Evolutionary conservation across 2,888 invertebrate genomes (phyloP).

Genomic region (Agonopterix subpropinquella): DNA sequence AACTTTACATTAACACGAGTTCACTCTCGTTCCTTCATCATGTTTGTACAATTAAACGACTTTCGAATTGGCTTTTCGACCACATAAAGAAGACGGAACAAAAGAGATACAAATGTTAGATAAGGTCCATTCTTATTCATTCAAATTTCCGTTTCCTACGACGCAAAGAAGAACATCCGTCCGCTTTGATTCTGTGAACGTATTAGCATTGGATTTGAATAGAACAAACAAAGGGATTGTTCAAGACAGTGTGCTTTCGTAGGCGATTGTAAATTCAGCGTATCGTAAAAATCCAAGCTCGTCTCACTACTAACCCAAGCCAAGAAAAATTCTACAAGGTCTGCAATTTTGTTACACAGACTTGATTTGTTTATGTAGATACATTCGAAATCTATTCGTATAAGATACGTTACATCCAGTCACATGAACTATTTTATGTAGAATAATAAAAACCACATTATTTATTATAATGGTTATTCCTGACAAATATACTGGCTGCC

Average conservation of each 20-base stretch:
- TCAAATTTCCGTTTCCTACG: slow-evolving; percentile 54
- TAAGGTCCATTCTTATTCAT: slow-evolving; percentile 45
- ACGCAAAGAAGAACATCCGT: slow-evolving; percentile 64
- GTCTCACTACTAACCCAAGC: slow-evolving; percentile 21
- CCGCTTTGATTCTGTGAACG: slow-evolving; percentile 69
- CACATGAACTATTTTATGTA: background rate
- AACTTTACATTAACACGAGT: slow-evolving; percentile 32
- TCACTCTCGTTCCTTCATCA: slow-evolving; percentile 1
- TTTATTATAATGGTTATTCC: too few species aligned
- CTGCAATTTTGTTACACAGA: slow-evolving; percentile 3
- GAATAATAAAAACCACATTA: too few species aligned
- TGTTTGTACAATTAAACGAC: background rate
- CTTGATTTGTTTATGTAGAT: background rate
- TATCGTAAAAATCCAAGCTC: slow-evolving; percentile 60
- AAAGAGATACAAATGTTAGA: background rate
- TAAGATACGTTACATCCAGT: background rate
- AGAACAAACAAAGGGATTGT: slow-evolving; percentile 74
- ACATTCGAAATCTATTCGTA: background rate
- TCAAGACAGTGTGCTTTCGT: slow-evolving; percentile 71
- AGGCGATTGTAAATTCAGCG: slow-evolving; percentile 71
- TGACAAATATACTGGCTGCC: too few species aligned
- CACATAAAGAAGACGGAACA: background rate
- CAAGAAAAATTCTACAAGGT: slow-evolving; percentile 5
- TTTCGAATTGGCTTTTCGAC: background rate
- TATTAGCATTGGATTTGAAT: slow-evolving; percentile 74